Base-by-base conservation (phyloP, 2,888 invertebrate genomes). In the Athetis lepigone region DNA sequence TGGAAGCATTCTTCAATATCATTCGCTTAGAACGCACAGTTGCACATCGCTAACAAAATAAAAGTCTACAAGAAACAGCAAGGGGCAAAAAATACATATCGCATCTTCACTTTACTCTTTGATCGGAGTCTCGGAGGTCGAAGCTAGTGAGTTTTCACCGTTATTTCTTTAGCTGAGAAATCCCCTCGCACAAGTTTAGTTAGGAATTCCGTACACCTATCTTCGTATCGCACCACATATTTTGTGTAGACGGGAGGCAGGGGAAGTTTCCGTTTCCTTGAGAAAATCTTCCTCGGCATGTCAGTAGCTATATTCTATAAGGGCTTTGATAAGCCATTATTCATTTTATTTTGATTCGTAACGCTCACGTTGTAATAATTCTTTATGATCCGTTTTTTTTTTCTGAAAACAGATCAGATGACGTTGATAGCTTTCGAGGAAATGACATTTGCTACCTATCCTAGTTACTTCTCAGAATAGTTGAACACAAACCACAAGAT, bases 151-250 rank as follows among this genome's bases (percentile, higher is more conserved):
- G 76, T 87, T 90, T 87, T 87, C 85, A 73, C 83, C 86, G 80
- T 88, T 90, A 90, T 91, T 91, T 90, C 89, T 90, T 88, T 86
- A 87, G 85, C 86, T 83, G 81, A 82, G 84, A 88, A 88, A 90
- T 87, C 89, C 89, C 87, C 86, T 87, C 85, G 83, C 85, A 81
- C 84, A 88, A 89, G 86, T 92, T 92, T 90, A 88, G 88, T 90
- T 90, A 87, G 84, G 88, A 92, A 92, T 91, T 90, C 90, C 85
- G 87, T 86, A 86, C 89, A 89, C 89, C 87, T 89, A 90, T 89
- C 87, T 90, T 85, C 87, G 86, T 87, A 90, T 88, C 88, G 85
- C 78, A 84, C 85, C 89, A 90, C 87, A 90, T 90, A 91, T 90
- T 90, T 92, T 85, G 87, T 87, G 86, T 85, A 87, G 86, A 84